Percentiles rank a stretch among this genome's conserved stretches.
Evolutionary conservation across 1,140 invertebrate genomes (phyloP).

Genomic region (Platyscapa corneri): DNA sequence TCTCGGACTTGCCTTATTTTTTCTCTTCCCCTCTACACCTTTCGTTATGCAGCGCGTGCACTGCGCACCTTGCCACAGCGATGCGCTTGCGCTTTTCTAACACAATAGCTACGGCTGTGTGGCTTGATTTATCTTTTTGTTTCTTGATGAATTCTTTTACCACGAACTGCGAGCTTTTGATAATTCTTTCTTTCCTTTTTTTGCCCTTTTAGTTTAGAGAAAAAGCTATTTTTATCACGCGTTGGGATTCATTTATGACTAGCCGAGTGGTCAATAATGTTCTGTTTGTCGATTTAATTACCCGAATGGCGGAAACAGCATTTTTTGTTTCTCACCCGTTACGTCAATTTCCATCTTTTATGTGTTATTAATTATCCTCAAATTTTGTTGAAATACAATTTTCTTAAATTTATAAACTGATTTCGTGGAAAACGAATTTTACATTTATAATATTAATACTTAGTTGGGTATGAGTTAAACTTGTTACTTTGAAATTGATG

Average conservation of each 20-base stretch:
- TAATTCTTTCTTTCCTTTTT: not conserved
- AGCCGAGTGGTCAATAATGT: not conserved
- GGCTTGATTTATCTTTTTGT: conserved; percentile 18
- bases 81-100: conserved; percentile 22
- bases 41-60: conserved; percentile 15
- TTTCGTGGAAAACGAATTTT: no score
- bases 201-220: not conserved
- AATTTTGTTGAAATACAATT: no score
- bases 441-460: no score
- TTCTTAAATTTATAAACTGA: no score
- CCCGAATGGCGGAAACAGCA: not conserved
- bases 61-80: not conserved
- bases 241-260: not conserved
- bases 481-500: no score
- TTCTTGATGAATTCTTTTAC: conserved; percentile 23
- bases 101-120: not conserved
- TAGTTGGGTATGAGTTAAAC: no score
- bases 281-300: not conserved
- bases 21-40: not conserved
- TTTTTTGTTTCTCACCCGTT: not conserved
- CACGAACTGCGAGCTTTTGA: not conserved
- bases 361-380: no score
- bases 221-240: not conserved
- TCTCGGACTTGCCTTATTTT: not conserved
- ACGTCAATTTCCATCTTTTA: no score